Base-by-base conservation (phyloP, 2,888 invertebrate genomes). In the Gymnoscelis rufifasciata region DNA sequence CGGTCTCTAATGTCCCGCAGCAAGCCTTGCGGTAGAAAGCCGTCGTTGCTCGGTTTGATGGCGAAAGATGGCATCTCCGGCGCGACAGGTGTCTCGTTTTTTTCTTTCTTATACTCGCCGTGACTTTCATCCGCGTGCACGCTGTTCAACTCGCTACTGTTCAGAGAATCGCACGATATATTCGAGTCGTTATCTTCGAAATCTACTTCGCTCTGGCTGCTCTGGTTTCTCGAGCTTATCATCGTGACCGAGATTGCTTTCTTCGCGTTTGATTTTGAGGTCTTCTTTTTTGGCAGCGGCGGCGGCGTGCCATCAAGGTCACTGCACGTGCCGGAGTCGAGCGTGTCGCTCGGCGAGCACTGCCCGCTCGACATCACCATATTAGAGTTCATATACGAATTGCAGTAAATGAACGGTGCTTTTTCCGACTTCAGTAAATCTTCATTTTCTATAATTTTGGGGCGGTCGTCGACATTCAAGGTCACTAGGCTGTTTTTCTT, bases 301-400 rank as follows among this genome's bases (percentile, higher is more conserved):
- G 93, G 93, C 43, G 93, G 92, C 13, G 93, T 93, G 29, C 92
- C 91, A 64, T 95, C 95, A 62, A 95, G 88, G 78, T 95, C 95
- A 72, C 94, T 95, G 80, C 95, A 94, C 26, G 95, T 95, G 35
- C 95, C 95, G 47, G 95, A 95, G 78, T 95, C 95, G 53, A 95
- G 74, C 0, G 94, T 95, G 66, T 95, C 95, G 65, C 93, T 94
- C 0, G 95, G 94, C 23, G 95, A 95, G 66, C 94, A 93, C 68
- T 95, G 95, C 1, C 95, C 95, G 68, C 94, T 94, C 38, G 93
- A 92, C 90, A 93, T 93, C 43, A 92, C 84, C 80, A 89, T 89
- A 52, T 82, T 87, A 5, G 87, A 86, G 63, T 78, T 83, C 60
- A 86, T 88, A 59, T 89, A 92, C 4, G 91, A 84, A 57, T 89